phyloP scores from a whole-genome alignment of 2,113 vertebrate genomes.

The Oryzias celebensis region DNA sequence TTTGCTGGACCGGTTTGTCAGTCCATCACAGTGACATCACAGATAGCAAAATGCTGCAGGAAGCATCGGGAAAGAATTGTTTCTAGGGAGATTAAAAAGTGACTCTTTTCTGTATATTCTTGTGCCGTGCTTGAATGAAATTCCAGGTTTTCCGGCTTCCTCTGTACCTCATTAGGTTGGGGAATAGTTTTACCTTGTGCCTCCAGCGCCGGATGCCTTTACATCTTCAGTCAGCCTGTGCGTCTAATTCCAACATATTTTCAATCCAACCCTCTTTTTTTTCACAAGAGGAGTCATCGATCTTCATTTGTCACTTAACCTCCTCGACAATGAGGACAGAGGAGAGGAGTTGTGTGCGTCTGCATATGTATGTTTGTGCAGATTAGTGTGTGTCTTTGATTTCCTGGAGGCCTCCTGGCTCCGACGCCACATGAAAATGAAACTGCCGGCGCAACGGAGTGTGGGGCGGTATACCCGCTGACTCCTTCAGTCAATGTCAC shows the following conservation, averaged over 20 bases:
- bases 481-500: conserved; percentile 79
- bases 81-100: conserved; percentile 30
- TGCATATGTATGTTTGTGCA: conserved; percentile 35
- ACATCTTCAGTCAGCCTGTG: conserved; percentile 56
- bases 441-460: conserved; percentile 64
- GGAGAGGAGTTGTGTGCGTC: conserved; percentile 38
- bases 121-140: conserved; percentile 57
- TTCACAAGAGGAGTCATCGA: conserved; percentile 77
- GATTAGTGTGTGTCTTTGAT: conserved; percentile 64
- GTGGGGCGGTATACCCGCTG: conserved; percentile 64
- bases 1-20: no score
- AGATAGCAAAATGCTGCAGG: conserved; percentile 19
- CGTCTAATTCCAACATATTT: conserved; percentile 72
- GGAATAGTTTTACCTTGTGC: conserved; percentile 64
- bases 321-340: conserved; percentile 67
- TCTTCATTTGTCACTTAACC: conserved; percentile 79
- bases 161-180: conserved; percentile 70
- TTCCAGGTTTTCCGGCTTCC: conserved; percentile 72
- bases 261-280: conserved; percentile 66
- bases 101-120: conserved; percentile 43
- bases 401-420: conserved; percentile 71
- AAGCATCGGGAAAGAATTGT: conserved; percentile 24
- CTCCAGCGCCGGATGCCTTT: conserved; percentile 54
- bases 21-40: neutral
- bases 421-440: conserved; percentile 76